Evolutionary conservation across 2,888 invertebrate genomes (phyloP), one percentile per base, ranked within the genome.

Genomic region (Coleophora flavipennella): DNA sequence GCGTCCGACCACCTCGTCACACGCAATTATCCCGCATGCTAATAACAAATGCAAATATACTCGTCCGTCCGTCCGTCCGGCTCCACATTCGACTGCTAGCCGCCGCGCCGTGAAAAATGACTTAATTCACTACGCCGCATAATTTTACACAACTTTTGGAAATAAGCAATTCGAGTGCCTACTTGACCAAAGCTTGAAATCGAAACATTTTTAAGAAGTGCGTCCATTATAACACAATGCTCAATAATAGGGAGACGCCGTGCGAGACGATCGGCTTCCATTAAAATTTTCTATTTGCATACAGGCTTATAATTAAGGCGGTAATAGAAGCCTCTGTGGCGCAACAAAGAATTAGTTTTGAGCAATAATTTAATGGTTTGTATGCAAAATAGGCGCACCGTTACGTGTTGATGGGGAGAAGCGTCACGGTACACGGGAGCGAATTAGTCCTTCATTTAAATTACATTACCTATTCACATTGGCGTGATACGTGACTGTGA

Each of bases 311-410:
- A 81, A 84, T 83, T 84, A 84, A 77, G 71, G 72, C 62, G 20
- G 66, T 83, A 81, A 84, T 81, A 80, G 74, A 76, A 74, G 74
- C 70, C 73, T 77, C 73, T 67, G 76, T 80, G 73, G 76, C 63
- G 83, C 73, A 83, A 81, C 81, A 79, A 73, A 79, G 83, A 83
- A 81, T 84, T 76, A 80, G 75, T 83, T 83, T 83, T 80, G 71
- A 81, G 81, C 78, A 84, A 81, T 84, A 81, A 84, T 81, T 78
- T 81, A 80, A 84, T 83, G 80, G 81, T 75, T 76, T 77, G 79
- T 83, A 84, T 83, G 83, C 81, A 84, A 84, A 84, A 83, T 79
- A 81, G 78, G 67, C 63, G 57, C 67, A 70, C 81, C 78, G 84
- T 81, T 83, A 81, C 74, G 72, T 78, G 81, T 73, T 78, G 80